Conservation (phyloP, 1,140 invertebrate genomes). For the Nebria ingens region DNA sequence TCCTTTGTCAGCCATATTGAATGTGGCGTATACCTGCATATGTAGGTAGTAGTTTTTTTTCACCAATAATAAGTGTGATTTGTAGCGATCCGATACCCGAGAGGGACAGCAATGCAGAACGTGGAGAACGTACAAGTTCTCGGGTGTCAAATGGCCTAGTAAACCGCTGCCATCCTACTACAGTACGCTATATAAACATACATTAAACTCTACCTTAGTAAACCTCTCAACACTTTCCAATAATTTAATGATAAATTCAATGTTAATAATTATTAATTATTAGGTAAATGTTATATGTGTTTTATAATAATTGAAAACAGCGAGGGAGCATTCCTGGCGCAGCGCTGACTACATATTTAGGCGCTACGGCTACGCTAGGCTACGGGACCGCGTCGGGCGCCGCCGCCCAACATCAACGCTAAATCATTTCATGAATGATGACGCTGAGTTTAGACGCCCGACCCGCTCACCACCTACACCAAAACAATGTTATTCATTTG, state of each 20-base stretch:
- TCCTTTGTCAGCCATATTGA: too few relatives aligned
- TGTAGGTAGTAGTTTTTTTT: too few relatives aligned
- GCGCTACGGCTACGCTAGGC: constrained; percentile 1
- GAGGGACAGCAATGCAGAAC: constrained; percentile 28
- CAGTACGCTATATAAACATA: constrained; percentile 34
- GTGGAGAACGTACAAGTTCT: constrained; percentile 8
- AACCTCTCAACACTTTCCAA: constrained; percentile 32
- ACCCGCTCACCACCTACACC: background rate
- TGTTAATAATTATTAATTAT: constrained; percentile 15
- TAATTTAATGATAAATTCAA: constrained; percentile 24
- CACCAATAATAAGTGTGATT: too few relatives aligned
- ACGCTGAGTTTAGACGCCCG: background rate
- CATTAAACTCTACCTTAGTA: constrained; percentile 30
- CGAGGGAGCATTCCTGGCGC: constrained; percentile 28
- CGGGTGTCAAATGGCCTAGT: background rate
- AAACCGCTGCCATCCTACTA: constrained; percentile 25
- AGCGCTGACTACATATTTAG: background rate
- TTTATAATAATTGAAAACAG: constrained; percentile 32
- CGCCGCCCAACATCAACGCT: background rate
- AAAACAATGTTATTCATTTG: constrained; percentile 7
- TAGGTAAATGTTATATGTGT: constrained; percentile 15
- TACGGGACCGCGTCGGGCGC: background rate
- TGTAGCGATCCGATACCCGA: background rate
- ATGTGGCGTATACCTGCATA: too few relatives aligned
- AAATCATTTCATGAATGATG: background rate